These are phyloP conservation scores for Prinia subflava DNA, from an alignment of 2,113 vertebrate genomes.

Conservation along the genomic window DNA sequence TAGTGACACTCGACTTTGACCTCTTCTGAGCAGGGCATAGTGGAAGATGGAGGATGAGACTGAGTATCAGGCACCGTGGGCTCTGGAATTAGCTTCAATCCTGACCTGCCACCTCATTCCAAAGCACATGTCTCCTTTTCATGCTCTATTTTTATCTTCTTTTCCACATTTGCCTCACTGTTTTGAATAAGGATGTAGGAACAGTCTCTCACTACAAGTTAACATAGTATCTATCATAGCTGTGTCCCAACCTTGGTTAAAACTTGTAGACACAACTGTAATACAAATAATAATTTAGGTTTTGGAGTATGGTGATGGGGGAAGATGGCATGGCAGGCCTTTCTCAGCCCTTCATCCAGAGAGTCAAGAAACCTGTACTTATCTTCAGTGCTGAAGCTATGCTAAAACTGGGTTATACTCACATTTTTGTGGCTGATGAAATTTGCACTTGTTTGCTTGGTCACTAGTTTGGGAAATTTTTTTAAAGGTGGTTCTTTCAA, in stretches of 20 bases:
- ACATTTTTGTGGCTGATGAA: constrained; percentile 49
- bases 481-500: constrained; percentile 22
- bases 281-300: constrained; percentile 25
- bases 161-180: not conserved
- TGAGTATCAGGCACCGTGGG: not conserved
- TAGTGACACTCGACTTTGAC: not conserved
- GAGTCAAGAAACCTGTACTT: constrained; percentile 27
- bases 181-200: not conserved
- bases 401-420: constrained; percentile 1
- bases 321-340: not conserved
- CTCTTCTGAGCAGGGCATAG: not conserved
- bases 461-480: constrained; percentile 11
- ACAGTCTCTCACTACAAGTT: not conserved
- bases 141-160: not conserved
- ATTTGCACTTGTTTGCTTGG: constrained; percentile 34
- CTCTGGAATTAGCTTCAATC: not conserved
- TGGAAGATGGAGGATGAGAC: not conserved
- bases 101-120: not conserved
- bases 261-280: not conserved
- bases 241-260: not conserved
- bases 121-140: not conserved
- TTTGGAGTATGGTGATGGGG: not conserved
- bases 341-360: not conserved
- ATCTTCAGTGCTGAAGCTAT: not conserved
- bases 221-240: not conserved